A percentile compares a stretch with the other conserved stretches of the same genome.
phyloP scores from a whole-genome alignment of 1,140 invertebrate species.

The Zeugodacus cucurbitae region DNA sequence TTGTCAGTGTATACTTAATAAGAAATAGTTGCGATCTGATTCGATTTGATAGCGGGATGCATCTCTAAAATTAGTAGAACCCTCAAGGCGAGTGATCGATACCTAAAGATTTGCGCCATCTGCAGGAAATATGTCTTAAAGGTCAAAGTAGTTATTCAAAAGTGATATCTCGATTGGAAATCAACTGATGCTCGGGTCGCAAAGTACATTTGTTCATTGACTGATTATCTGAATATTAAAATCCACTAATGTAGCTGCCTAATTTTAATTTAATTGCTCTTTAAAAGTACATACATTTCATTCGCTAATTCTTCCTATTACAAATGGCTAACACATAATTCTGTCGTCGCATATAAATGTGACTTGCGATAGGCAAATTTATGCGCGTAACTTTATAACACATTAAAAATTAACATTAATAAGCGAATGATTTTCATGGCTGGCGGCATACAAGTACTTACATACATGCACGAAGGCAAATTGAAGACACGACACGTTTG shows the following conservation, averaged over 20 bases:
- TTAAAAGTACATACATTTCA: not conserved
- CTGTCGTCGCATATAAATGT: not conserved
- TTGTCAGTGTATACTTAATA: too few species aligned
- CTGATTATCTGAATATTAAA: not conserved
- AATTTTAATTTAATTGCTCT: not conserved
- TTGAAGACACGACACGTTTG: not conserved
- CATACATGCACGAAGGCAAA: not conserved
- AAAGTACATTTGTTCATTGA: not conserved
- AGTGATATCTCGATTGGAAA: too few species aligned
- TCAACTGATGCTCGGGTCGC: too few species aligned
- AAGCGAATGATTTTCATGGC: not conserved
- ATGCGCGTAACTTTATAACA: not conserved
- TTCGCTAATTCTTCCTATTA: not conserved
- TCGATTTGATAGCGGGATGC: too few species aligned
- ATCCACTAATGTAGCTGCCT: not conserved
- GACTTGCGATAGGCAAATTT: not conserved
- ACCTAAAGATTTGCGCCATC: too few species aligned
- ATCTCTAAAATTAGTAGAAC: too few species aligned
- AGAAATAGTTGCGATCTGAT: too few species aligned
- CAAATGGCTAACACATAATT: not conserved
- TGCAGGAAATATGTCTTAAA: too few species aligned
- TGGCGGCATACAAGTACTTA: not conserved
- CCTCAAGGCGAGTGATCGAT: too few species aligned
- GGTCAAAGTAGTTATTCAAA: too few species aligned
- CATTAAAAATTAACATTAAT: slow-evolving; percentile 5